phyloP scores from a whole-genome alignment of 1,140 invertebrate species.

The Zeugodacus cucurbitae region DNA sequence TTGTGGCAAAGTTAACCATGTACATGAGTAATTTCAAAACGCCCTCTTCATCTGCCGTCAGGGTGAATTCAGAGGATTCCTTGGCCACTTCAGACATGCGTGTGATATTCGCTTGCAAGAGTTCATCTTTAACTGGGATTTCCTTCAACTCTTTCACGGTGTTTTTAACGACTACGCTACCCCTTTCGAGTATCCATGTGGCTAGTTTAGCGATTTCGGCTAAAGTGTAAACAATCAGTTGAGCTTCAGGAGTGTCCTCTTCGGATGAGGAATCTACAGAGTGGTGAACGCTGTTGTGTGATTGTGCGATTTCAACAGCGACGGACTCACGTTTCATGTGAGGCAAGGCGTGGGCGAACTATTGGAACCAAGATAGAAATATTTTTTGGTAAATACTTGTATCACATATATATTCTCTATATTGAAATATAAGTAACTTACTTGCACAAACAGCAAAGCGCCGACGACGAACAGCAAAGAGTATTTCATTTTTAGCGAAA shows the following conservation, averaged over 20 bases:
- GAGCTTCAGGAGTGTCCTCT: neutral
- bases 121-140: neutral
- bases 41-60: neutral
- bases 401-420: neutral
- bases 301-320: neutral
- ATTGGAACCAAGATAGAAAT: neutral
- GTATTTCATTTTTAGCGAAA: neutral
- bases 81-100: neutral
- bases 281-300: neutral
- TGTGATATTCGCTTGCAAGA: neutral
- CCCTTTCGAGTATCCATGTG: neutral
- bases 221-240: neutral
- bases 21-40: neutral
- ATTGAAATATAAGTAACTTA: neutral
- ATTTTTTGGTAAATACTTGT: neutral
- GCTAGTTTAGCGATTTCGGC: neutral
- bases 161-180: neutral
- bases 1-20: neutral
- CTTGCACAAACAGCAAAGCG: slow-evolving; percentile 4
- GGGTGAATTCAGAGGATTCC: neutral
- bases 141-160: neutral
- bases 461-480: neutral
- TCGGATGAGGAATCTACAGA: neutral
- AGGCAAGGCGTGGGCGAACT: neutral
- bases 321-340: neutral